phyloP scores from a whole-genome alignment of 2,888 invertebrate species.

The Seladonia tumulorum region DNA sequence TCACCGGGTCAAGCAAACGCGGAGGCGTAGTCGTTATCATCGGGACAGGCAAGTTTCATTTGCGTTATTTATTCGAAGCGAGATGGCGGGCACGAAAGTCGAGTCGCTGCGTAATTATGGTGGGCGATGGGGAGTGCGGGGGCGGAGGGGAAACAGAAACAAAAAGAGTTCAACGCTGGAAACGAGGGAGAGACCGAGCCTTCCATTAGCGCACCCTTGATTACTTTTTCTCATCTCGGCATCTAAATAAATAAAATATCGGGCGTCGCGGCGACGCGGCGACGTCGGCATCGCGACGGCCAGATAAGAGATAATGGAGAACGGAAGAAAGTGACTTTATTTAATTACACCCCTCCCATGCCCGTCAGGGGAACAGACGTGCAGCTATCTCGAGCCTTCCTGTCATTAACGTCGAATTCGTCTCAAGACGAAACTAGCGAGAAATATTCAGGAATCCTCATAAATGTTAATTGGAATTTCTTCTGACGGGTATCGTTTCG shows the following conservation, averaged over 20 bases:
- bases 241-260: conserved; percentile 85
- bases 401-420: conserved; percentile 53
- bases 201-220: conserved; percentile 84
- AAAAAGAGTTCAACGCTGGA: conserved; percentile 74
- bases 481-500: background rate
- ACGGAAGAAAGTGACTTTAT: conserved; percentile 80
- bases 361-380: conserved; percentile 33
- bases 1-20: conserved; percentile 66
- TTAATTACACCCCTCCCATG: conserved; percentile 78
- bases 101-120: conserved; percentile 73
- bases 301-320: conserved; percentile 82
- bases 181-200: conserved; percentile 69
- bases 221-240: conserved; percentile 83
- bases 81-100: conserved; percentile 54
- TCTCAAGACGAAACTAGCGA: background rate
- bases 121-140: conserved; percentile 54
- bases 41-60: conserved; percentile 80
- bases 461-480: conserved; percentile 7
- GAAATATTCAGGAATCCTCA: conserved; percentile 14
- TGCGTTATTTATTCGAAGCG: conserved; percentile 79
- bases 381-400: conserved; percentile 43
- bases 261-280: conserved; percentile 71
- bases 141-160: conserved; percentile 63
- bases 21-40: conserved; percentile 72
- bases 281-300: conserved; percentile 75